Base-by-base conservation (phyloP, 2,888 invertebrate genomes). In the Cheilosia scutellata region DNA sequence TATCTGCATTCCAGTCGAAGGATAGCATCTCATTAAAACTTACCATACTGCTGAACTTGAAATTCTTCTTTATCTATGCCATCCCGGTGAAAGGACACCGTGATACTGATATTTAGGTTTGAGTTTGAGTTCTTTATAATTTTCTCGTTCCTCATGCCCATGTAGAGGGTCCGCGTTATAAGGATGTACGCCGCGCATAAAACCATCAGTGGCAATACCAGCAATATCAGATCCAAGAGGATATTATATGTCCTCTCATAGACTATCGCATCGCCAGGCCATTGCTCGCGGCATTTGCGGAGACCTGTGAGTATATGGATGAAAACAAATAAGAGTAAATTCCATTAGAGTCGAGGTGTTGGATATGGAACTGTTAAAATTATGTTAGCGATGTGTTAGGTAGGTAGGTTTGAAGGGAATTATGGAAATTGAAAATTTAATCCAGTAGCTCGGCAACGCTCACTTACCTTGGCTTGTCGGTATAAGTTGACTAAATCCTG, bases 181-280 rank as follows among this genome's bases (percentile, higher is more conserved):
- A 95, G 91, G 16, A 94, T 94, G 88, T 95, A 95, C n/a, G 95
- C 95, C 25, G 94, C 93, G 25, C 93, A 93, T 91, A 96, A 94
- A 55, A 95, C 93, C 49, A 95, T 89, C 49, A 96, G 91, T 0
- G 96, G 96, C 79, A 96, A 90, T 0, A 96, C 93, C 20, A 96
- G 93, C 33, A 96, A 92, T 40, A 95, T 92, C 0, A 94, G 92
- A 88, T 95, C 95, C 88, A 96, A 91, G 84, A 95, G 93, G 49
- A 95, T 91, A 88, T 94, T 95, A 91, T 95, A 95, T 5, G 93
- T 93, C 79, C 93, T 93, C 80, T 97, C 97, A 71, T 91, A 91
- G 49, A 90, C 90, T 58, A 93, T 92, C 49, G 93, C 92, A 55
- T 92, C 90, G 51, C 92, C 92, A 5, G 94, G 94, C 95, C 95